Evolutionary conservation across 2,113 vertebrate genomes (phyloP).

Genomic region (Mesembrinibis cayennensis): DNA sequence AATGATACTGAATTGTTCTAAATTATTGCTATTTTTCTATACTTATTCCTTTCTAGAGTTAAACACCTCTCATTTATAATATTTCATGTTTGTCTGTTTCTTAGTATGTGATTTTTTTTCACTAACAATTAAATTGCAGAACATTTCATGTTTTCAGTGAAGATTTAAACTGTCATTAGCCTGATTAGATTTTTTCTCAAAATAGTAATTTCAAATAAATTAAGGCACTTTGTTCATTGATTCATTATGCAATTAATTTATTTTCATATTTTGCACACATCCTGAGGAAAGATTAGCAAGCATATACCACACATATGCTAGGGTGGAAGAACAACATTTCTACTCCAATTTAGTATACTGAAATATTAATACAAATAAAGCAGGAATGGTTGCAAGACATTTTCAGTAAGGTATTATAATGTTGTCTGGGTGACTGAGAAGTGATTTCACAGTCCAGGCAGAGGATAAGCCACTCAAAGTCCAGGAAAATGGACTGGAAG

Average conservation of each 20-base stretch:
- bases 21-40: neutral
- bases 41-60: neutral
- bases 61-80: neutral
- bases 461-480: neutral
- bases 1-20: neutral
- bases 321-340: neutral
- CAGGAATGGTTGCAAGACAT: neutral
- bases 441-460: neutral
- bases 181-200: neutral
- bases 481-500: neutral
- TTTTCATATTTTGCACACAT: neutral
- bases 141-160: neutral
- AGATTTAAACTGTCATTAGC: neutral
- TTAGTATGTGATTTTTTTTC: neutral
- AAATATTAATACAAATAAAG: neutral
- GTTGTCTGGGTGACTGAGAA: neutral
- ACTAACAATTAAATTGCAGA: neutral
- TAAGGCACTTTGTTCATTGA: neutral
- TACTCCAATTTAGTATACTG: neutral
- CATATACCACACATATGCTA: neutral
- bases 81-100: neutral
- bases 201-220: neutral
- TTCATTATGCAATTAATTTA: neutral
- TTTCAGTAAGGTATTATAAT: neutral
- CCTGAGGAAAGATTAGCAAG: neutral